Conservation (phyloP, 1,140 invertebrate species). For the Apis florea region DNA sequence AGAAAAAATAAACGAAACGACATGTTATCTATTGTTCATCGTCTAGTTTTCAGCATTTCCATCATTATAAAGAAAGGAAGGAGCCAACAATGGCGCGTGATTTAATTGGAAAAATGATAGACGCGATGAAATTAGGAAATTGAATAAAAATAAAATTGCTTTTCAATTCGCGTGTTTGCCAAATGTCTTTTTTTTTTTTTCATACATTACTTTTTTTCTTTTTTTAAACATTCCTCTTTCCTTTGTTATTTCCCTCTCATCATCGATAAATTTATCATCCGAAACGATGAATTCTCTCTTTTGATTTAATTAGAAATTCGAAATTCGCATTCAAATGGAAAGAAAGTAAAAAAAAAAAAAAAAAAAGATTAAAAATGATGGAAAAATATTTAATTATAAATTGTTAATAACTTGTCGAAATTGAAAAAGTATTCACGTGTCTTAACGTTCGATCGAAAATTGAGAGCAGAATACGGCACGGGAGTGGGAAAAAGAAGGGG, state of each 20-base stretch:
- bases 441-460: constrained; percentile 43
- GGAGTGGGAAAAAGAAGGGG: not conserved
- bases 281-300: too few relatives aligned
- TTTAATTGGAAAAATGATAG: not conserved
- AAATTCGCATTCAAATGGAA: not conserved
- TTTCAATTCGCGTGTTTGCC: too few relatives aligned
- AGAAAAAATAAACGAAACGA: not conserved
- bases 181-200: not conserved
- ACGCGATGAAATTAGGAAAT: not conserved
- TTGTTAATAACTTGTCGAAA: not conserved
- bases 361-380: too few relatives aligned
- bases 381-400: not conserved
- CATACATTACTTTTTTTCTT: not conserved
- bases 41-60: not conserved
- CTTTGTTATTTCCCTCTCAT: not conserved
- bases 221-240: not conserved
- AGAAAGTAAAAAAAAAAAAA: not conserved
- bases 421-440: constrained; percentile 27
- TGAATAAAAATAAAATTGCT: not conserved
- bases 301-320: not conserved
- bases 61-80: not conserved
- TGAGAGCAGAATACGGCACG: constrained; percentile 39
- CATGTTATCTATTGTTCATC: not conserved
- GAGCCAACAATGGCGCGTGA: not conserved
- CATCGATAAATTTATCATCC: too few relatives aligned